phyloP scores from a whole-genome alignment of 30 jellyfish, hydroid and myxozoan species.

The Rhopilema esculentum region DNA sequence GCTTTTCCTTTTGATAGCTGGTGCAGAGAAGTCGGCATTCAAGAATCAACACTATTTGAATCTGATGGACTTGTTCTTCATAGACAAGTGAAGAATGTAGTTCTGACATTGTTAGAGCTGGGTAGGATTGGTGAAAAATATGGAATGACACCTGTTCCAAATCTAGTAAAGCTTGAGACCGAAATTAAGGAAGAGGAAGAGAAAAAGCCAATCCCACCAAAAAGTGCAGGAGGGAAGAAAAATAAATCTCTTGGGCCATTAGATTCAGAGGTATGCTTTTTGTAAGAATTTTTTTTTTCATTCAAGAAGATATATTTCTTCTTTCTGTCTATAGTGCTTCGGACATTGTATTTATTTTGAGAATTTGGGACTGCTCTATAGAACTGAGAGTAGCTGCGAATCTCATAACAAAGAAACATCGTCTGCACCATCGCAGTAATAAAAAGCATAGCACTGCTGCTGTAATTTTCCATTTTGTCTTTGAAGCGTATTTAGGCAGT shows the following conservation, averaged over 20 bases:
- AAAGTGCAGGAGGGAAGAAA: background rate
- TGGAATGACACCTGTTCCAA: conserved; percentile 75
- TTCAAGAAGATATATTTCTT: too few relatives aligned
- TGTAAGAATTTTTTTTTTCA: background rate
- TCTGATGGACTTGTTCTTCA: conserved; percentile 88
- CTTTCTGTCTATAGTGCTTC: too few relatives aligned
- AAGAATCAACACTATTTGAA: conserved; percentile 80
- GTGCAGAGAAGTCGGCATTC: conserved; percentile 81
- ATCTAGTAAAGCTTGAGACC: conserved; percentile 67
- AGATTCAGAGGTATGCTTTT: conserved; percentile 66
- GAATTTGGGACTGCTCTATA: too few relatives aligned
- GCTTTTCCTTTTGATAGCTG: conserved; percentile 29
- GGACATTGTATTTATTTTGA: too few relatives aligned
- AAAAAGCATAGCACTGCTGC: too few relatives aligned
- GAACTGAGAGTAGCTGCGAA: too few relatives aligned
- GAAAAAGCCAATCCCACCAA: conserved; percentile 8
- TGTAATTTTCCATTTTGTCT: too few relatives aligned
- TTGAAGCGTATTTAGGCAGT: too few relatives aligned
- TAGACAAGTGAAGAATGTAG: conserved; percentile 62
- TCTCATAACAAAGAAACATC: too few relatives aligned
- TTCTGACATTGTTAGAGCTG: conserved; percentile 73
- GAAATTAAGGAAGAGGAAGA: conserved; percentile 75
- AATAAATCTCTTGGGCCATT: conserved; percentile 19
- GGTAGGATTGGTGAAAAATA: conserved; percentile 72
- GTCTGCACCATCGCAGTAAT: too few relatives aligned